Conservation (phyloP, 2,888 invertebrate species). For the Clunio marinus region DNA sequence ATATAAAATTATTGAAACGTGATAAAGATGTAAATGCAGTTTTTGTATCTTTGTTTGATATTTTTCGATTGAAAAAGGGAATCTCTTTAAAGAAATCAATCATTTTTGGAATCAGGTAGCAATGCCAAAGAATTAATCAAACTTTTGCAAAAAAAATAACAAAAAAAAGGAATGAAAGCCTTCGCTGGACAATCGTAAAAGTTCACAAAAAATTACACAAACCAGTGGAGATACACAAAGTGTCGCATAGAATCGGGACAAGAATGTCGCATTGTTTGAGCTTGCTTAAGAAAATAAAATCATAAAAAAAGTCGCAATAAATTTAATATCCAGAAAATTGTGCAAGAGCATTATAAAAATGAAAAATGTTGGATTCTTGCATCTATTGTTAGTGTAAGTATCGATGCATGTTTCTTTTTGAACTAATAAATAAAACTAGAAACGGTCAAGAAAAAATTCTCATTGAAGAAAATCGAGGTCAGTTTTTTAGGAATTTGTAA, state of each 20-base stretch:
- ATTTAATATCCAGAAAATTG: conserved; percentile 37
- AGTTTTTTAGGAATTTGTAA: conserved; percentile 1
- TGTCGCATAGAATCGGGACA: no score
- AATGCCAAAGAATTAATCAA: conserved; percentile 17
- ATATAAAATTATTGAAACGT: not conserved
- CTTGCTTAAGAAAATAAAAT: not conserved
- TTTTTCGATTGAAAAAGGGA: not conserved
- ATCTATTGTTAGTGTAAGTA: not conserved
- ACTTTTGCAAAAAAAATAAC: not conserved
- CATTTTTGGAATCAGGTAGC: conserved; percentile 9
- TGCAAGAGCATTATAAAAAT: conserved; percentile 20
- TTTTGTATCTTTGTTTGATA: no score
- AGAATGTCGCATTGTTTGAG: not conserved
- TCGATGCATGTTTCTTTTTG: conserved; percentile 7
- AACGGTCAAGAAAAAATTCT: conserved; percentile 12
- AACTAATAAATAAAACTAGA: not conserved
- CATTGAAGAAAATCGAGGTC: conserved; percentile 21
- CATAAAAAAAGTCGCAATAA: conserved; percentile 22
- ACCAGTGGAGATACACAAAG: conserved; percentile 22
- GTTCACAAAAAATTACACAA: conserved; percentile 35
- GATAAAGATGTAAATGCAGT: conserved; percentile 7
- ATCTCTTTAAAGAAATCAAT: conserved; percentile 14
- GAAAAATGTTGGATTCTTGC: conserved; percentile 28
- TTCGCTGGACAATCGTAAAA: conserved; percentile 15
- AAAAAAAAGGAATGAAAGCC: not conserved